Conservation (phyloP, 2,888 invertebrate genomes). For the Odiellus spinosus region DNA sequence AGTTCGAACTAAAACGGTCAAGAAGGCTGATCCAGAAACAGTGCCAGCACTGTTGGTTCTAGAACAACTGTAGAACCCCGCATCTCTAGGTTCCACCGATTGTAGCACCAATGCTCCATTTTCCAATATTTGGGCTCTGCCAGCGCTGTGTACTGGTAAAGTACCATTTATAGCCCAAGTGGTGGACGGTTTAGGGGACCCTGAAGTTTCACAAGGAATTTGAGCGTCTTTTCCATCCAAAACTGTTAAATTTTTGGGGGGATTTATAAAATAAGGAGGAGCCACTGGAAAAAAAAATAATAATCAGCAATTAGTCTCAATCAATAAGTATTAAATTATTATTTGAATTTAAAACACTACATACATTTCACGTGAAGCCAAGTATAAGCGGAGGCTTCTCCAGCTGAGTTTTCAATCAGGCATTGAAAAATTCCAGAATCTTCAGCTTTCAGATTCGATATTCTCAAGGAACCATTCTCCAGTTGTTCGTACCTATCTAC, state of each 20-base stretch:
- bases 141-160: conserved; percentile 34
- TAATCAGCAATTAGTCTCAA: not conserved
- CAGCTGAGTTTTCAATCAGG: conserved; percentile 74
- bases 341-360: conserved; percentile 26
- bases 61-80: conserved; percentile 75
- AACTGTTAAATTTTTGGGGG: conserved; percentile 53
- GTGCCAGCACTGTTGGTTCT: conserved; percentile 78
- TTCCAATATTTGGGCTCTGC: conserved; percentile 67
- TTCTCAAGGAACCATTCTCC: conserved; percentile 64
- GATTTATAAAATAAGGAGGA: conserved; percentile 11
- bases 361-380: conserved; percentile 92
- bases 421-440: conserved; percentile 94
- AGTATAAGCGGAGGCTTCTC: conserved; percentile 71
- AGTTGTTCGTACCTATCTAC: conserved; percentile 36
- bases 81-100: conserved; percentile 62
- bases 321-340: not conserved
- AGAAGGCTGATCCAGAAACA: conserved; percentile 60
- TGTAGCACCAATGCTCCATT: conserved; percentile 76
- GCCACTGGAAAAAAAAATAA: conserved; percentile 7
- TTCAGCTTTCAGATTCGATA: conserved; percentile 58
- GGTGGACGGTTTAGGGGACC: conserved; percentile 76
- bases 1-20: conserved; percentile 77
- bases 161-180: conserved; percentile 82
- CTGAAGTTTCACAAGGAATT: conserved; percentile 66
- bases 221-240: conserved; percentile 85